phyloP scores from a whole-genome alignment of 2,888 invertebrate genomes.

The Ypsolopha sequella region DNA sequence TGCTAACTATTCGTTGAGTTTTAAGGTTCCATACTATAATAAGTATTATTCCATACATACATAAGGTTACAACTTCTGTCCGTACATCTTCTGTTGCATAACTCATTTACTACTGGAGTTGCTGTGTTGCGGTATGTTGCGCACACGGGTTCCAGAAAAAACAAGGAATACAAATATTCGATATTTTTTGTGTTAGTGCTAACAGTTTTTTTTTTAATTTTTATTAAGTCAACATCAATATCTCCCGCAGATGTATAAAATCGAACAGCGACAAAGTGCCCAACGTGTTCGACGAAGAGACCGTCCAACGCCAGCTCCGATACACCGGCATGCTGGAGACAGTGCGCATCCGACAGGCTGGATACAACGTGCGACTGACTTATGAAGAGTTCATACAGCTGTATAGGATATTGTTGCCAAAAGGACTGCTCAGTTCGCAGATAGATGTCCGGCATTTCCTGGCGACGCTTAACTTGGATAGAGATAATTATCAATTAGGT shows the following conservation, averaged over 20 bases:
- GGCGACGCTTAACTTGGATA: slow-evolving; percentile 84
- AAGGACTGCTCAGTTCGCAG: slow-evolving; percentile 88
- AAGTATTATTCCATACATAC: too few species aligned
- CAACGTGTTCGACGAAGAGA: slow-evolving; percentile 93
- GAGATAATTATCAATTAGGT: slow-evolving; percentile 92
- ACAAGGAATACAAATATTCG: too few species aligned
- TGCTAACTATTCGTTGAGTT: too few species aligned
- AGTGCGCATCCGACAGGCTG: slow-evolving; percentile 93
- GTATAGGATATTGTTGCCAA: slow-evolving; percentile 91
- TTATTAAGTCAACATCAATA: slow-evolving; percentile 18
- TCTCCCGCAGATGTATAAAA: slow-evolving; percentile 84
- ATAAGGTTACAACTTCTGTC: too few species aligned
- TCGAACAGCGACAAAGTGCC: slow-evolving; percentile 95
- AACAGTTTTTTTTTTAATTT: neutral
- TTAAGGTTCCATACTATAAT: too few species aligned
- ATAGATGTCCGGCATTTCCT: slow-evolving; percentile 89
- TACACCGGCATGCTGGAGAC: slow-evolving; percentile 99
- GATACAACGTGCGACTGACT: slow-evolving; percentile 93
- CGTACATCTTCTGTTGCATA: too few species aligned
- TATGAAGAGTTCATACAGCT: slow-evolving; percentile 96
- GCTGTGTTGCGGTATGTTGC: too few species aligned
- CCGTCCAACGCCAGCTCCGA: slow-evolving; percentile 86
- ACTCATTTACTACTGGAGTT: too few species aligned
- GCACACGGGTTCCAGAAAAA: too few species aligned
- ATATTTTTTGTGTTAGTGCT: neutral